phyloP scores from a whole-genome alignment of 2,888 invertebrate species.

The Tribolium freemani region DNA sequence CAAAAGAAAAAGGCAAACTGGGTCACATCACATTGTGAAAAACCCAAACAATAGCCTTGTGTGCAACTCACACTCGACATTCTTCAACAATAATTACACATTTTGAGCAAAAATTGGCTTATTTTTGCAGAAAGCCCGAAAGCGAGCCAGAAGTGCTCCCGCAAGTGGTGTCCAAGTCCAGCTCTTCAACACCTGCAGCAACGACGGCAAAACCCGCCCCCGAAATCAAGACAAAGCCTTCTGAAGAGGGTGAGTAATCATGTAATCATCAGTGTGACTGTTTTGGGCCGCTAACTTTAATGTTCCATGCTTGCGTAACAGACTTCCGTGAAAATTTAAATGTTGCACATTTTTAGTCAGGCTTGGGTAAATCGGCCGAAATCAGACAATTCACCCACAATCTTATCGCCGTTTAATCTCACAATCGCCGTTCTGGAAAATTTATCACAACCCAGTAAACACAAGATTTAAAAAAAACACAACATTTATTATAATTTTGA shows the following conservation, averaged over 20 bases:
- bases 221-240: conserved; percentile 45
- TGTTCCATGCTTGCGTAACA: conserved; percentile 52
- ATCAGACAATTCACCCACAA: conserved; percentile 15
- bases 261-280: conserved; percentile 51
- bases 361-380: conserved; percentile 24
- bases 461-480: too few species aligned
- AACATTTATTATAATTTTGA: too few species aligned
- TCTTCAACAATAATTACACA: background rate
- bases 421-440: conserved; percentile 13
- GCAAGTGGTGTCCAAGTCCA: conserved; percentile 47
- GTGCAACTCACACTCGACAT: too few species aligned
- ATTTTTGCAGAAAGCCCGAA: conserved; percentile 61
- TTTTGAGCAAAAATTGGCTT: background rate
- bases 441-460: background rate
- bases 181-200: conserved; percentile 5
- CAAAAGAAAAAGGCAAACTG: too few species aligned
- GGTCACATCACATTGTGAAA: background rate
- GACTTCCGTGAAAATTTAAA: conserved; percentile 61
- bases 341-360: conserved; percentile 54
- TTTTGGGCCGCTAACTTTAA: conserved; percentile 60
- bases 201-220: conserved; percentile 52
- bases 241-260: conserved; percentile 49
- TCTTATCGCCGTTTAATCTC: conserved; percentile 32
- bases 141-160: conserved; percentile 50
- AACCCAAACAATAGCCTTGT: background rate